Conservation (phyloP, 2,113 vertebrate species). For the Tauraco erythrolophus region DNA sequence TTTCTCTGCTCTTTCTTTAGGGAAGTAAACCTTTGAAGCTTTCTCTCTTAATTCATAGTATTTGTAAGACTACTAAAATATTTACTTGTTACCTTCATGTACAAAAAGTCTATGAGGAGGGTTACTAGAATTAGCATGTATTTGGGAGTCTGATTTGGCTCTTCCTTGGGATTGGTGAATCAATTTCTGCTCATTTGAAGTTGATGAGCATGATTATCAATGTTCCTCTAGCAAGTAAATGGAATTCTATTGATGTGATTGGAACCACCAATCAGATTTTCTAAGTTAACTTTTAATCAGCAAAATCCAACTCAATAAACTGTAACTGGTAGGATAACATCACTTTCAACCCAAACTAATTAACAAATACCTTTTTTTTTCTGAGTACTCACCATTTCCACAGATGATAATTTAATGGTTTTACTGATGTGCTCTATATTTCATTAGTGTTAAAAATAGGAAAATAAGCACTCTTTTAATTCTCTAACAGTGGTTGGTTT, state of each 20-base stretch:
- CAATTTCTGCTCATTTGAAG: not conserved
- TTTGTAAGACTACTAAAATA: not conserved
- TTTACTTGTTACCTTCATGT: not conserved
- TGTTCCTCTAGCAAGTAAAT: not conserved
- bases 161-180: not conserved
- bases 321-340: not conserved
- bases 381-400: not conserved
- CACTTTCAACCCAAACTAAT: not conserved
- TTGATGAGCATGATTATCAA: not conserved
- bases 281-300: not conserved
- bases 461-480: not conserved
- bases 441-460: not conserved
- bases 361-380: not conserved
- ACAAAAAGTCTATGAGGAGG: not conserved
- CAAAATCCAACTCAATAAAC: not conserved
- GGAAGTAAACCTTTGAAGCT: not conserved
- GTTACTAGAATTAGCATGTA: not conserved
- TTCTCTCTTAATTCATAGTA: not conserved
- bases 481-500: not conserved
- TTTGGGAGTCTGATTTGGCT: not conserved
- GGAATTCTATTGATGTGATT: not conserved
- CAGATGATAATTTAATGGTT: not conserved
- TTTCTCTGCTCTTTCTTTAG: not conserved
- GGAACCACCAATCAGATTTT: not conserved
- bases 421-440: not conserved